Evolutionary conservation across 2,797 vertebrate species (phyloP), one percentile per base, ranked within the genome.

Genomic region (Mormyrops attenuatus): DNA sequence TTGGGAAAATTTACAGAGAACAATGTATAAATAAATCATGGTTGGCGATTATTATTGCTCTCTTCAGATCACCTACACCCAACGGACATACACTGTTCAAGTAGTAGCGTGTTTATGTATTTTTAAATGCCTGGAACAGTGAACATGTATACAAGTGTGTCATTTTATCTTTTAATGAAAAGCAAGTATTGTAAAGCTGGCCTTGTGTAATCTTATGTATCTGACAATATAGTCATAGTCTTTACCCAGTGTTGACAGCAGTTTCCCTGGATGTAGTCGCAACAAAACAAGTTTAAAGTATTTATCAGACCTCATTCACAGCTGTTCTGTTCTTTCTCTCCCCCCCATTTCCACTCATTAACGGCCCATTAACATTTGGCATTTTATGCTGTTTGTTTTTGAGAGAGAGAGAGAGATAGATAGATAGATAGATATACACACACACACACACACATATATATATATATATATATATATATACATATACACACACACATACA

Each of bases 91-190:
- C 49, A 26, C 20, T 50, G 22, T 52, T 50, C 47, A 15, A 1
- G 11, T 26, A 53, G 5, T n/a, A 5, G 50, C 13, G n/a, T 17
- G 7, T 44, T 3, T 34, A 13, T 34, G 7, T n/a, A n/a, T 60
- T 63, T 73, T 73, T 73, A 73, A 73, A 85, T 50, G 47, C 84
- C 30, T 53, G 84, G 47, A 34, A 30, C 26, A 52, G n/a, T 22
- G 84, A 30, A 7, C 5, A 53, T 85, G 26, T 30, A 85, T 50
- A 34, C 84, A 85, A n/a, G 47, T 85, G 6, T 50, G 50, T 50
- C 84, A 52, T 85, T 85, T 73, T 73, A 38, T 73, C 30, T 73
- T 73, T 85, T 53, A 50, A 11, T 85, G 47, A 85, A 53, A 80
- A 80, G 73, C 73, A 80, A 41, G 2, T 50, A 53, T 85, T 53